A percentile compares a stretch with the other conserved stretches of the same genome.
These are phyloP conservation scores for Acanthurus tractus DNA, from an alignment of 2,797 vertebrate genomes.

Conservation along the genomic window DNA sequence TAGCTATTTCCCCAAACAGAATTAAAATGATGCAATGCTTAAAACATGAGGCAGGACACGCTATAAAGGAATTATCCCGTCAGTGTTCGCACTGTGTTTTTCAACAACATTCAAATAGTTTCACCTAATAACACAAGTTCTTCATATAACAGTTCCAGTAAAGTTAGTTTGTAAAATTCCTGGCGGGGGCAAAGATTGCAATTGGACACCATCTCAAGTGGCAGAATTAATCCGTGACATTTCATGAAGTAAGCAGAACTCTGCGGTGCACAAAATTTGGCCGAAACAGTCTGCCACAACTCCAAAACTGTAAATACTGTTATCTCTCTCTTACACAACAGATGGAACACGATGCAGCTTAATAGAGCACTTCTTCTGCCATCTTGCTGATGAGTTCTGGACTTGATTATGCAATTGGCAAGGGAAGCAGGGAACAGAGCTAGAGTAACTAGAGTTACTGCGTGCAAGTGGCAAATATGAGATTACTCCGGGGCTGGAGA, in stretches of 20 bases:
- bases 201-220: conserved; percentile 49
- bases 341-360: conserved; percentile 83
- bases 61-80: background rate
- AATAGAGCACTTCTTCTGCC: conserved; percentile 82
- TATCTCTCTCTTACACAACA: conserved; percentile 84
- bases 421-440: conserved; percentile 65
- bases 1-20: conserved; percentile 11
- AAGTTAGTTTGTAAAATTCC: conserved; percentile 62
- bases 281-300: conserved; percentile 68
- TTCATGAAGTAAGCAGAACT: conserved; percentile 75
- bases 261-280: conserved; percentile 65
- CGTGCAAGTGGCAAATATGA: conserved; percentile 64
- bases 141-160: conserved; percentile 26
- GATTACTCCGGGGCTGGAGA: conserved; percentile 65
- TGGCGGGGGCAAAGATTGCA: conserved; percentile 55
- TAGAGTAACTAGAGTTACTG: conserved; percentile 59
- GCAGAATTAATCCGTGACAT: conserved; percentile 76
- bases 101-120: conserved; percentile 13
- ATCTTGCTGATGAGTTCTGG: conserved; percentile 82
- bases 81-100: background rate
- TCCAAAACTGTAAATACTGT: conserved; percentile 83
- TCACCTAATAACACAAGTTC: conserved; percentile 24
- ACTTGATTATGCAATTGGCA: conserved; percentile 84
- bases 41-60: conserved; percentile 4
- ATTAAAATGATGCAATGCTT: conserved; percentile 35